Conservation (phyloP, 2,113 vertebrate genomes). For the Oenanthe melanoleuca region DNA sequence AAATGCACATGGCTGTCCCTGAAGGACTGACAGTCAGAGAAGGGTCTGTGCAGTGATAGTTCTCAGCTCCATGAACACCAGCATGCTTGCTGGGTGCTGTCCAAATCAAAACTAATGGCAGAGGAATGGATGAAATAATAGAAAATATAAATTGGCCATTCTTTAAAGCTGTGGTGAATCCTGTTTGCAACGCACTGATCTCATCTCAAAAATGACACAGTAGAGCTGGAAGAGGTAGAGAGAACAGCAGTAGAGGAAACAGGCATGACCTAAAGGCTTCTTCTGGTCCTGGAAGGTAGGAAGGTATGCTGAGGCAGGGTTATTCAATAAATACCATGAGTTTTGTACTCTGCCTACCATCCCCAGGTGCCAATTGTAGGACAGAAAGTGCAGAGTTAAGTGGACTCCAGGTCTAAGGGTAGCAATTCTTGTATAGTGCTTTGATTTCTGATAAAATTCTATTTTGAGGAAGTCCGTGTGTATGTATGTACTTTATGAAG, state of each 20-base stretch:
- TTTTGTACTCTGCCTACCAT: background rate
- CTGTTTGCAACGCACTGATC: background rate
- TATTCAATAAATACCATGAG: background rate
- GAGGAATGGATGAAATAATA: background rate
- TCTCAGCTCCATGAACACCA: background rate
- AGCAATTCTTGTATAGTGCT: background rate
- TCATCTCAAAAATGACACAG: background rate
- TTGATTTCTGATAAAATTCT: background rate
- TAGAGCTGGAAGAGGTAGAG: background rate
- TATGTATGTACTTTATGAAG: background rate
- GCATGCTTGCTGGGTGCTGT: rapidly evolving
- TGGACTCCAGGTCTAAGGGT: background rate
- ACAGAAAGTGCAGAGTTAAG: background rate
- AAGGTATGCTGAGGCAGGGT: background rate
- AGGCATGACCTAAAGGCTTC: background rate
- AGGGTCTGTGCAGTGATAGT: no score
- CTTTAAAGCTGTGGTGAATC: background rate
- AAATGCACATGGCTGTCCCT: background rate
- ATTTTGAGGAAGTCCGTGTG: background rate
- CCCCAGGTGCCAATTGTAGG: background rate
- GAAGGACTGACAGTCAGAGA: background rate
- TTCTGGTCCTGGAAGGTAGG: background rate
- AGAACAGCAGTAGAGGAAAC: background rate
- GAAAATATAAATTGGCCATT: background rate
- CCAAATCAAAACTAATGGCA: background rate